These are phyloP conservation scores for Pristionchus exspectatus DNA, from an alignment of 2,888 invertebrate species.

Conservation along the genomic window DNA sequence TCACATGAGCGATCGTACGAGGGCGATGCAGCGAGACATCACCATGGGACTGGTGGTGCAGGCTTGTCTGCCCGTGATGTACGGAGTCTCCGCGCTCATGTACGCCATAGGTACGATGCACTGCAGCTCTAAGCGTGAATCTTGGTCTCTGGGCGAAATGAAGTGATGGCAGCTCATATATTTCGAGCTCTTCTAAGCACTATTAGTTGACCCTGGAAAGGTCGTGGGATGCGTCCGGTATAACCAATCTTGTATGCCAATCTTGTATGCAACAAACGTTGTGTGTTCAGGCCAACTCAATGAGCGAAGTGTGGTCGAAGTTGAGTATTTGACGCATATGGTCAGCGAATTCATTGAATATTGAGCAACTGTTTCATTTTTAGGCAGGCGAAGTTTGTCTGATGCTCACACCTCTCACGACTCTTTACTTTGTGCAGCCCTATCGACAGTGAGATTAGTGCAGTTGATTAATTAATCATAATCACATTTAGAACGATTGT, in stretches of 20 bases:
- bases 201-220: too few species aligned
- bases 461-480: neutral
- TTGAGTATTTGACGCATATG: neutral
- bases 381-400: neutral
- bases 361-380: neutral
- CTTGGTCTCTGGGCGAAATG: too few species aligned
- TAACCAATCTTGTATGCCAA: too few species aligned
- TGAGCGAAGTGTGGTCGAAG: neutral
- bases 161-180: too few species aligned
- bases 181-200: too few species aligned
- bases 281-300: neutral
- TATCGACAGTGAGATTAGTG: neutral
- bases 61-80: neutral
- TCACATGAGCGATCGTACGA: neutral
- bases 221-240: too few species aligned
- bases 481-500: too few species aligned
- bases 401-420: neutral
- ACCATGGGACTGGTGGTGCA: neutral
- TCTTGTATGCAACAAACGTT: too few species aligned
- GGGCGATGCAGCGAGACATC: neutral
- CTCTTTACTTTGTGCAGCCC: neutral
- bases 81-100: neutral
- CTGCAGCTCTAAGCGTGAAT: too few species aligned
- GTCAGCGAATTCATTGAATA: neutral
- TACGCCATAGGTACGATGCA: neutral